Evolutionary conservation across 2,797 vertebrate genomes (phyloP), one percentile per base, ranked within the genome.

Genomic region (Rhinella marina): DNA sequence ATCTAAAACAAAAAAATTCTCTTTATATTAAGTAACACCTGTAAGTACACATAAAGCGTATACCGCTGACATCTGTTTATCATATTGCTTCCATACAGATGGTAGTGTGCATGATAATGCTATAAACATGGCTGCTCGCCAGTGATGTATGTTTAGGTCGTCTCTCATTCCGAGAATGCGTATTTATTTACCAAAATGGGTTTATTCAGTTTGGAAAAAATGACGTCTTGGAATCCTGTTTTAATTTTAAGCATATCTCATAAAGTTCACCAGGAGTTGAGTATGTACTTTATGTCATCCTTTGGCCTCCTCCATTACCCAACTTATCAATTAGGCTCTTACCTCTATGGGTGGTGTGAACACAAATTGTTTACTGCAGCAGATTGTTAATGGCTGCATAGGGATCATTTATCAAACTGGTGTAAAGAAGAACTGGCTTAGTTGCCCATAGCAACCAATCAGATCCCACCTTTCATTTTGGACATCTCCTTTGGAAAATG

Each of bases 191-290:
- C 54, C 16, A 32, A 75, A 72, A 59, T 12, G 21, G 62, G 48
- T 21, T 82, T 82, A 82, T 82, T 82, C n/a, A 82, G 75, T 73
- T 73, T 27, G n/a, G 17, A 21, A 84, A 84, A 73, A 73, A 59
- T 73, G n/a, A 56, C 21, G 23, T 61, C n/a, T 29, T 82, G 41
- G 64, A 19, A 0, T 50, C 23, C 16, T 68, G 41, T 48, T 68
- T 70, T 57, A 1, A 73, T 57, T 84, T 29, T 23, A 72, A 70
- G n/a, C 52, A 23, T 82, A 29, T 83, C 48, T 29, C 19, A 11
- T 11, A 70, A 52, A 82, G 64, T 54, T 72, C 52, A 57, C 17
- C 9, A 73, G 16, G 29, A 84, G 27, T 54, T 57, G 25, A 84
- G 41, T 2, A 5, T 83, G 32, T 56, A 23, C 16, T 9, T 57